Conservation (phyloP, 2,888 invertebrate genomes). For the Drosophila borborema region DNA sequence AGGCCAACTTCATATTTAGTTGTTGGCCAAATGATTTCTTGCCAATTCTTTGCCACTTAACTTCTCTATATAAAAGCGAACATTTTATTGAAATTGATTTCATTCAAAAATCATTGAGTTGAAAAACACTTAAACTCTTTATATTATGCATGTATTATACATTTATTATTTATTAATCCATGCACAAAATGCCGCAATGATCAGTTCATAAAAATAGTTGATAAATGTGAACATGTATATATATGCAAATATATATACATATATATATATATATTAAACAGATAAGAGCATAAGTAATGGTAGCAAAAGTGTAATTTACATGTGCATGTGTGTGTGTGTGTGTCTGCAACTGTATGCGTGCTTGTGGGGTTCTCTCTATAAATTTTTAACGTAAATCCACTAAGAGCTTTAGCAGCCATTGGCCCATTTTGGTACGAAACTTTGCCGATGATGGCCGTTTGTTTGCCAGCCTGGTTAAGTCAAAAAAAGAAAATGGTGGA, state of each 20-base stretch:
- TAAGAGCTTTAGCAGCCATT: slow-evolving; percentile 52
- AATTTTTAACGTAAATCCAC: slow-evolving; percentile 74
- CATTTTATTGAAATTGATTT: neutral
- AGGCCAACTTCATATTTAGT: neutral
- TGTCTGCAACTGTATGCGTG: neutral
- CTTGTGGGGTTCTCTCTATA: slow-evolving; percentile 34
- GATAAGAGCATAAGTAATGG: slow-evolving; percentile 19
- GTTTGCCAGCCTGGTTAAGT: slow-evolving; percentile 29
- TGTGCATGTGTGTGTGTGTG: neutral
- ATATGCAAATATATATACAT: neutral
- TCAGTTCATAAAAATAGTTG: slow-evolving; percentile 10
- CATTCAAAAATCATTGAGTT: neutral
- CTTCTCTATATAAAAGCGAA: no score
- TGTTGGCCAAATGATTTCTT: no score
- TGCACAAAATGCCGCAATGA: slow-evolving; percentile 6
- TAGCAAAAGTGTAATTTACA: slow-evolving; percentile 33
- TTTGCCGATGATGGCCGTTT: slow-evolving; percentile 13
- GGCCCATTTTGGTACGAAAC: slow-evolving; percentile 32
- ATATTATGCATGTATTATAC: neutral
- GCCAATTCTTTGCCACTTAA: neutral
- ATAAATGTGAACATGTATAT: neutral
- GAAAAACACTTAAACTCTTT: slow-evolving; percentile 3
- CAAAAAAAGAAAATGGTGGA: neutral
- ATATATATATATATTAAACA: slow-evolving; percentile 4
- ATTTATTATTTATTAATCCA: slow-evolving; percentile 7